A percentile compares a stretch with the other conserved stretches of the same genome.
Evolutionary conservation across 2,888 invertebrate genomes (phyloP).

Genomic region (Chromoteleia sp.): DNA sequence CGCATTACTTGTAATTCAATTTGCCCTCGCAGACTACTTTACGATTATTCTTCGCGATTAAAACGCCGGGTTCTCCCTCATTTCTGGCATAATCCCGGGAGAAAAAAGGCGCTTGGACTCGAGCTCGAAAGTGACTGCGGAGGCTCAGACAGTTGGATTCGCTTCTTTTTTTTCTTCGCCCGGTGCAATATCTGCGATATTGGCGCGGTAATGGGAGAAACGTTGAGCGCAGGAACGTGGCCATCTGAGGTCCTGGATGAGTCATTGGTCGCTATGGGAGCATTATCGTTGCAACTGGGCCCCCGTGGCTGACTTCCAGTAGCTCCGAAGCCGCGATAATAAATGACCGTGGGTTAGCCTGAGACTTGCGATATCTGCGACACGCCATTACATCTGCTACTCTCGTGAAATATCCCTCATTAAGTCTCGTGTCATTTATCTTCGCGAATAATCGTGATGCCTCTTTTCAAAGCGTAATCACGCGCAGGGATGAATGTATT

Average conservation of each 20-base stretch:
- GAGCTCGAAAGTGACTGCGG: conserved; percentile 41
- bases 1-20: conserved; percentile 55
- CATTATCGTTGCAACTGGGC: conserved; percentile 78
- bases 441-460: conserved; percentile 52
- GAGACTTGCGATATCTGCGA: conserved; percentile 71
- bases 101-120: conserved; percentile 43
- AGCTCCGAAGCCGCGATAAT: conserved; percentile 75
- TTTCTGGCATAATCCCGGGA: conserved; percentile 40
- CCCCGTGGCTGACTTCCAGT: conserved; percentile 75
- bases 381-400: conserved; percentile 71
- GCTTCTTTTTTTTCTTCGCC: conserved; percentile 53
- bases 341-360: conserved; percentile 77
- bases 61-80: conserved; percentile 32
- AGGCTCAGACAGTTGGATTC: conserved; percentile 51
- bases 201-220: conserved; percentile 78
- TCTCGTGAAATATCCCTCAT: conserved; percentile 67
- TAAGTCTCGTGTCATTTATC: conserved; percentile 67
- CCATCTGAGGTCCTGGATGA: conserved; percentile 82
- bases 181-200: conserved; percentile 74
- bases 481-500: conserved; percentile 18
- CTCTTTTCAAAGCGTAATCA: conserved; percentile 55
- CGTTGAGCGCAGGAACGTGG: conserved; percentile 73
- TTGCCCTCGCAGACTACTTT: conserved; percentile 28
- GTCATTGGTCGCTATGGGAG: conserved; percentile 79
- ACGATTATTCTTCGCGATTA: conserved; percentile 63